Base-by-base conservation (phyloP, 2,888 invertebrate genomes). In the Notodonta ziczac region DNA sequence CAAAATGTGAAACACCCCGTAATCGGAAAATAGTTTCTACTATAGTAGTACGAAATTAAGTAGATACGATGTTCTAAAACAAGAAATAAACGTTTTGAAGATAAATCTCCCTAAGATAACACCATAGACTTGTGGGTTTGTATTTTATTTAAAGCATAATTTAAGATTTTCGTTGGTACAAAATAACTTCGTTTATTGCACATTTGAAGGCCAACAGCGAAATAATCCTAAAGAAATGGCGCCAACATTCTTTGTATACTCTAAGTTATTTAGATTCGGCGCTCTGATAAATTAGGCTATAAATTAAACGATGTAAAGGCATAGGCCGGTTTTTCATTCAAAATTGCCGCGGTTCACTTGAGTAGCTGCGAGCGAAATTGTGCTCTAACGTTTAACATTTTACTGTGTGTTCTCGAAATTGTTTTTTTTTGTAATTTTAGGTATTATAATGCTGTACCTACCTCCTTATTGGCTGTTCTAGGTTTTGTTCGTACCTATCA, bases 211-310 rank as follows among this genome's bases (percentile, higher is more conserved):
- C 39, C 24, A 39, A 35, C 12, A 39, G 39, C 39, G 39, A 54
- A 54, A 54, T 39, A 24, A 54, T 52, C 32, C 13, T 10, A 61
- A 61, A 70, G 69, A 65, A 70, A 76, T 74, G 67, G 69, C 63
- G 63, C 59, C 61, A 60, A 72, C 74, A 76, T 70, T 68, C 65
- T 66, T 67, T 78, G 73, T 77, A 78, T 79, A 74, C 76, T 75
- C 73, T 77, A 67, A 74, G 73, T 69, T 73, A 69, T 63, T 60
- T 72, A 72, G 74, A 70, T 72, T 65, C 66, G 58, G 66, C 67
- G 69, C 72, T 71, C 67, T 82, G 81, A 87, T 87, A 88, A 87
- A 89, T 88, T 85, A 82, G 80, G 80, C 81, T 63, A 88, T 89
- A 86, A 88, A 89, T 88, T 84, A 85, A 72, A 66, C 66, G 72